Base-by-base conservation (phyloP, 1,140 invertebrate species). In the Ephestia elutella region DNA sequence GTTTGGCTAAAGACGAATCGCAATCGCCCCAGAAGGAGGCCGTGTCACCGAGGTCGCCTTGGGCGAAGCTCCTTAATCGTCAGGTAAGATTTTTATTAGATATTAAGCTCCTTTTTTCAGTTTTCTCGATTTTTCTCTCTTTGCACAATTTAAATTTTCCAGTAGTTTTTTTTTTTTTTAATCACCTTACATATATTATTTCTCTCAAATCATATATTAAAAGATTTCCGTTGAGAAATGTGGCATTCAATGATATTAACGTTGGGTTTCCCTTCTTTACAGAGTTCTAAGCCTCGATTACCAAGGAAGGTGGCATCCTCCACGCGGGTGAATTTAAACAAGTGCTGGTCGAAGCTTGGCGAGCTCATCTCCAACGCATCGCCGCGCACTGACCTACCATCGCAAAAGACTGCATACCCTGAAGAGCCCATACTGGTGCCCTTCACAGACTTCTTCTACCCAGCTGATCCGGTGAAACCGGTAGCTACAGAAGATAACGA, bases 301-400 rank as follows among this genome's bases (percentile, higher is more conserved):
- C 87, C 90, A 4, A 77, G 90, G 50, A 88, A 87, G 56, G 84
- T 91, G 66, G 78, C 86, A 32, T 78, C 77, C 56, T 88, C 87
- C 18, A 84, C 90, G 59, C 89, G 87, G 59, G 85, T 91, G 68
- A 91, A 91, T 70, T 80, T 91, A 20, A 91, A 91, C 73, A 87
- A 86, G 75, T 90, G 90, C 73, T 91, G 91, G 91, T 84, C 88
- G 56, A 90, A 90, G 65, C 89, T 91, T 63, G 90, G 90, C 62
- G 90, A 91, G 59, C 65, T 90, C 57, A 87, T 90, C 60, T 86
- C 86, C 56, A 84, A 84, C 56, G 62, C 82, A 5, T 68, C 82
- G n/a, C 75, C 86, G 17, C 80, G 81, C 67, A 70, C 85, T 73
- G 82, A 82, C 77, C 76, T 87, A 64, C 78, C 80, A 80, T 82